A percentile compares a stretch with the other conserved stretches of the same genome.
These are phyloP conservation scores for Tachina lurida DNA, from an alignment of 2,888 invertebrate species.

Conservation along the genomic window DNA sequence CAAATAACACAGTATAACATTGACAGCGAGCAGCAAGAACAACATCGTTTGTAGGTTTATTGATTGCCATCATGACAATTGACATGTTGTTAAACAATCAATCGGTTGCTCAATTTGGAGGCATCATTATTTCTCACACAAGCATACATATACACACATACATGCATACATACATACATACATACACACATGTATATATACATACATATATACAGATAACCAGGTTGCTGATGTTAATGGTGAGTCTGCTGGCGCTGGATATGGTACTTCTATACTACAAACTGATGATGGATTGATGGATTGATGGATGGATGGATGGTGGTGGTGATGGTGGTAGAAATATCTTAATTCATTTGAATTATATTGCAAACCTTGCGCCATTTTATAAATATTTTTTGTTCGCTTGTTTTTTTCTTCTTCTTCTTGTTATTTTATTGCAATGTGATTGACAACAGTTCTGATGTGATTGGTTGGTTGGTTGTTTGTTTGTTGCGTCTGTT, in stretches of 20 bases:
- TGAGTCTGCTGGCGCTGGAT: constrained; percentile 39
- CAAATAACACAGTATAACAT: constrained; percentile 66
- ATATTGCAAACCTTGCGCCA: constrained; percentile 68
- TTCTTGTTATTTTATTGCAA: constrained; percentile 25
- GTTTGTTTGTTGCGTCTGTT: constrained; percentile 20
- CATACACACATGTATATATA: too few relatives aligned
- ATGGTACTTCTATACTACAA: neutral
- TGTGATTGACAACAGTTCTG: constrained; percentile 67
- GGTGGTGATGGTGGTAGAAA: constrained; percentile 47
- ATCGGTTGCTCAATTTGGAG: constrained; percentile 64
- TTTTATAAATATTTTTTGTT: constrained; percentile 42
- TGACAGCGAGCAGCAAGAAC: constrained; percentile 63
- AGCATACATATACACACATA: neutral
- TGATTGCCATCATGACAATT: constrained; percentile 69
- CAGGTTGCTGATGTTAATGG: constrained; percentile 22
- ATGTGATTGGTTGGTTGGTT: constrained; percentile 61
- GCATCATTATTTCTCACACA: constrained; percentile 37
- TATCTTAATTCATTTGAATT: constrained; percentile 67
- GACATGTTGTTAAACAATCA: constrained; percentile 71
- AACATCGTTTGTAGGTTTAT: constrained; percentile 48
- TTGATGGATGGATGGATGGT: neutral
- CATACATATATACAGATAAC: neutral
- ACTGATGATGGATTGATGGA: neutral
- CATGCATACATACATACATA: neutral
- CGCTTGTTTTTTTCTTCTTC: neutral